Conservation (phyloP, 1,140 invertebrate species). For the Phymastichus coffea region DNA sequence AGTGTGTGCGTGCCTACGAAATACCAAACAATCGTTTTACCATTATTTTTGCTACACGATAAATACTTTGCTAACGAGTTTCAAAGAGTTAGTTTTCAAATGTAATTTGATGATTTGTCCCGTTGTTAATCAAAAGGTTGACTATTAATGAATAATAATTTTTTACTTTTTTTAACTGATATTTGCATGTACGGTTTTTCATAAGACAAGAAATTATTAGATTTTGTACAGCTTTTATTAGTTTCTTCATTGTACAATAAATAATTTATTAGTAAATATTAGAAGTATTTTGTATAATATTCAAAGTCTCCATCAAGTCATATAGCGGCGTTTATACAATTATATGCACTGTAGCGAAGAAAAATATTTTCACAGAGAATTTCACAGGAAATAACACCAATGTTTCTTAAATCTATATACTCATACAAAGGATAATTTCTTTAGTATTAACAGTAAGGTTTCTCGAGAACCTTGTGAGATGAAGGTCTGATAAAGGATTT, state of each 20-base stretch:
- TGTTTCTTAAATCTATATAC: slow-evolving; percentile 23
- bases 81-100: background rate
- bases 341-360: slow-evolving; percentile 16
- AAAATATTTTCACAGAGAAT: slow-evolving; percentile 17
- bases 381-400: slow-evolving; percentile 22
- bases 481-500: background rate
- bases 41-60: background rate
- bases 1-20: background rate
- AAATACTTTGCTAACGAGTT: background rate
- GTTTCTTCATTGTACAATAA: slow-evolving; percentile 53
- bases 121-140: background rate
- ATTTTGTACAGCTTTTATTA: slow-evolving; percentile 53
- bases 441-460: background rate
- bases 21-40: slow-evolving; percentile 1
- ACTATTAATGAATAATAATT: background rate
- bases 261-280: slow-evolving; percentile 54
- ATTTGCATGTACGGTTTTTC: too few relatives aligned
- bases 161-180: slow-evolving; percentile 3
- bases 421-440: slow-evolving; percentile 7
- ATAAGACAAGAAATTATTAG: slow-evolving; percentile 46
- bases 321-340: slow-evolving; percentile 12
- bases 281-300: slow-evolving; percentile 28
- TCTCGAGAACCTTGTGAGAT: too few relatives aligned
- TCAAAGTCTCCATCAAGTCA: background rate
- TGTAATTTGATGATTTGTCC: background rate